These are phyloP conservation scores for Lytechinus variegatus DNA, from an alignment of 35 echinoderm and acorn worm genomes.

Conservation along the genomic window DNA sequence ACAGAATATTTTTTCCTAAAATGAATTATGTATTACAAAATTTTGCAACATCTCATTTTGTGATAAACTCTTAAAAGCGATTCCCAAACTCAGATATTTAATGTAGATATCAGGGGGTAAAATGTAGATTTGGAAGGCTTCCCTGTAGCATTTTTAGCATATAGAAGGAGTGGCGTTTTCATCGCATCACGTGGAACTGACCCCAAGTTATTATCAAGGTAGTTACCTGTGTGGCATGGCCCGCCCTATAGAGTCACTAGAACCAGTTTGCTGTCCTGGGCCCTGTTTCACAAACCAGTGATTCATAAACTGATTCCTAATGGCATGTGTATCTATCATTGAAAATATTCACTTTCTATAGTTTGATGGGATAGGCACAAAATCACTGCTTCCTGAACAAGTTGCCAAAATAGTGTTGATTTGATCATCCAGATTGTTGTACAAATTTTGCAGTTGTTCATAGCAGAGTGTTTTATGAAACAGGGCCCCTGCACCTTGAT, in stretches of 20 bases:
- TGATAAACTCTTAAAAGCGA: neutral
- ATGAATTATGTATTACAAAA: no score
- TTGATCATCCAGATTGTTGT: neutral
- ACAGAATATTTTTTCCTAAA: no score
- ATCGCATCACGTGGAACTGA: slow-evolving; percentile 27
- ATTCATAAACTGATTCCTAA: neutral
- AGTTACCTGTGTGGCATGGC: slow-evolving; percentile 18
- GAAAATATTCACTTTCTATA: neutral
- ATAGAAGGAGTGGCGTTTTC: slow-evolving; percentile 36
- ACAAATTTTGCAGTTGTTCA: neutral
- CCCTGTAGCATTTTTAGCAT: neutral
- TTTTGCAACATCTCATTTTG: neutral
- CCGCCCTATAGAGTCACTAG: neutral
- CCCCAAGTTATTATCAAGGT: neutral
- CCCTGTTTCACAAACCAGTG: neutral
- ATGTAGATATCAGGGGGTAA: neutral
- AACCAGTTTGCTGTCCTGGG: neutral
- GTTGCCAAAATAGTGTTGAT: no score
- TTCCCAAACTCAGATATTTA: neutral
- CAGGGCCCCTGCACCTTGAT: neutral
- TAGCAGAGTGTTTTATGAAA: neutral
- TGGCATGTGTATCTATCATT: neutral
- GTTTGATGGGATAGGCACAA: neutral
- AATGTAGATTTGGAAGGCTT: neutral
- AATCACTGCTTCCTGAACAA: neutral